A percentile compares a stretch with the other conserved stretches of the same genome.
Evolutionary conservation across 1,140 invertebrate genomes (phyloP).

Genomic region (Drosophila pectinifera): DNA sequence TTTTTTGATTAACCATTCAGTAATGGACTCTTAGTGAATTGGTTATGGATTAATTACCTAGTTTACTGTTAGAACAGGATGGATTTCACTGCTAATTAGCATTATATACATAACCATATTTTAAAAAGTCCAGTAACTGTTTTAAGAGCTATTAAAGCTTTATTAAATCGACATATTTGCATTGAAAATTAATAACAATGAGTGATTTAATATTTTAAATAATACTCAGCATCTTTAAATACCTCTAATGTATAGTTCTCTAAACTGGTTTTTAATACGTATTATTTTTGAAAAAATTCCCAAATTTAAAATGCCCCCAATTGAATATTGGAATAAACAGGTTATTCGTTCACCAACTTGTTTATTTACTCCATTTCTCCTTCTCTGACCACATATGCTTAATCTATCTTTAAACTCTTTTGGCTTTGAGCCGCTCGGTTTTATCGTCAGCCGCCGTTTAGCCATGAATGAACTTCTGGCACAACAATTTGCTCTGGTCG

Average conservation of each 20-base stretch:
- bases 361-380: slow-evolving; percentile 15
- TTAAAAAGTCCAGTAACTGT: neutral
- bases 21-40: neutral
- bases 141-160: no score
- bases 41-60: neutral
- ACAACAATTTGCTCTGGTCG: slow-evolving; percentile 35
- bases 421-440: slow-evolving; percentile 11
- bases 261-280: neutral
- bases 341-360: slow-evolving; percentile 8
- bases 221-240: neutral
- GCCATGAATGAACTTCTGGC: slow-evolving; percentile 46
- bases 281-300: neutral
- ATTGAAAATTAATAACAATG: no score
- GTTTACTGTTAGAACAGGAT: no score
- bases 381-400: slow-evolving; percentile 15
- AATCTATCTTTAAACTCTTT: slow-evolving; percentile 33
- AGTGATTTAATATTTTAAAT: no score
- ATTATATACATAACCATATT: no score
- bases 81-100: fast-evolving
- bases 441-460: slow-evolving; percentile 32
- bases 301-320: slow-evolving; percentile 8
- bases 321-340: slow-evolving; percentile 13
- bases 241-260: neutral
- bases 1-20: neutral
- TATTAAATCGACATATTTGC: no score